Evolutionary conservation across 2,888 invertebrate genomes (phyloP).

Genomic region (Catocala sponsa): DNA sequence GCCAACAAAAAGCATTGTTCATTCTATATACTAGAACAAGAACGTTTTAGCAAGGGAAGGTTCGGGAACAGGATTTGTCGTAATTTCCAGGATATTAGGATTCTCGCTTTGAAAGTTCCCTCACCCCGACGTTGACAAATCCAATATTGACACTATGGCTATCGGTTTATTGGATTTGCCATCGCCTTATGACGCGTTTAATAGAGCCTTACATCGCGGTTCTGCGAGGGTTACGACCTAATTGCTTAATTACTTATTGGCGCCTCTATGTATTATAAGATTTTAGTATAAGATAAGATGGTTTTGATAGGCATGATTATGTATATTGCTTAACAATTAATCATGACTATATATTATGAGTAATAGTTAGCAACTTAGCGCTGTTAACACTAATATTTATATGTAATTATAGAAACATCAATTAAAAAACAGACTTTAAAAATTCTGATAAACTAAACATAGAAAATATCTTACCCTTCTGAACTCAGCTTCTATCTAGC

Average conservation of each 20-base stretch:
- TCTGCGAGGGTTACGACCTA: neutral
- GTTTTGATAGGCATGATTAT: no score
- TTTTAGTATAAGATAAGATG: no score
- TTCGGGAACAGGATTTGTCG: slow-evolving; percentile 13
- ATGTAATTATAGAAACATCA: no score
- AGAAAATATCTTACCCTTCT: no score
- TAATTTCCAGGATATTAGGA: slow-evolving; percentile 31
- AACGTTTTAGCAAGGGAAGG: slow-evolving; percentile 10
- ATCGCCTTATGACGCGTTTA: slow-evolving; percentile 12
- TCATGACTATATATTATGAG: no score
- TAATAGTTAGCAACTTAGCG: no score
- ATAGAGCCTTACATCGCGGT: neutral
- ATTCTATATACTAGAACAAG: slow-evolving; percentile 10
- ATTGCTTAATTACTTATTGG: slow-evolving; percentile 3
- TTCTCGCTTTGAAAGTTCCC: slow-evolving; percentile 5
- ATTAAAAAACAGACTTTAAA: no score
- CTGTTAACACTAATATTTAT: no score
- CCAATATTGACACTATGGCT: slow-evolving; percentile 33
- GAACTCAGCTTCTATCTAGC: no score
- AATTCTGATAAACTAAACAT: no score
- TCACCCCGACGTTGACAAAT: slow-evolving; percentile 10
- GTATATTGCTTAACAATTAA: no score
- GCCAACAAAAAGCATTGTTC: no score
- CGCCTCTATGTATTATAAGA: neutral
- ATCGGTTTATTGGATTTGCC: slow-evolving; percentile 19